These are phyloP conservation scores for Baryphthengus martii DNA, from an alignment of 2,113 vertebrate genomes.

Conservation along the genomic window DNA sequence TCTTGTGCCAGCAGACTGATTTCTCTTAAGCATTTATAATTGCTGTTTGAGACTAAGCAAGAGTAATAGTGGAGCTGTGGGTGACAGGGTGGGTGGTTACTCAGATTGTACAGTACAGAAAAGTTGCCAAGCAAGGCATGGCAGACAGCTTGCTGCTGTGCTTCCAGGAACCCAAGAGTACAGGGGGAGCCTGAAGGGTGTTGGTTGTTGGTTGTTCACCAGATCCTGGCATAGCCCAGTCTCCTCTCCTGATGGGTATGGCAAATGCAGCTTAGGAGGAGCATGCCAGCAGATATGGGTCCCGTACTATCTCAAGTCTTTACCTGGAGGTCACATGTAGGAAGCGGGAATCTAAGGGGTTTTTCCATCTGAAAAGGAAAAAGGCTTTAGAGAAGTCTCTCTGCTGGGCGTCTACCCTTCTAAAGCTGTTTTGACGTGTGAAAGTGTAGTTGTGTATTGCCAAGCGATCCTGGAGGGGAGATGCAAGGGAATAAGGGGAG, in stretches of 20 bases:
- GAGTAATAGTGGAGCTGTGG: neutral
- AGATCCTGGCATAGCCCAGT: neutral
- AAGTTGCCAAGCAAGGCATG: neutral
- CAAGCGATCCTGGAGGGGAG: neutral
- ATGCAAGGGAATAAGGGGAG: neutral
- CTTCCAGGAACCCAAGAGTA: neutral
- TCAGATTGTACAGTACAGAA: neutral
- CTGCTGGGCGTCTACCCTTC: neutral
- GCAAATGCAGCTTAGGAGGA: neutral
- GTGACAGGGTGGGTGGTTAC: neutral
- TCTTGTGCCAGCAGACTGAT: neutral
- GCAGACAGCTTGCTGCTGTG: neutral
- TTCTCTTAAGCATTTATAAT: neutral
- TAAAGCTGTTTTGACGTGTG: neutral
- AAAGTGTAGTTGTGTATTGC: neutral
- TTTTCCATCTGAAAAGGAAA: neutral
- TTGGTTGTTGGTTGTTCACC: neutral
- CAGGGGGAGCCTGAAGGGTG: neutral
- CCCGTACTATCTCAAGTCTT: neutral
- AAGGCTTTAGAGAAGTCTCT: neutral
- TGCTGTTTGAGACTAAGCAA: neutral
- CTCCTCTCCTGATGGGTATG: neutral
- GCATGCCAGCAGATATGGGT: neutral
- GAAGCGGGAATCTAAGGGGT: neutral
- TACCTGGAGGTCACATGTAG: neutral